phyloP scores from a whole-genome alignment of 2,113 vertebrate genomes.

The Sylvilagus bachmani region DNA sequence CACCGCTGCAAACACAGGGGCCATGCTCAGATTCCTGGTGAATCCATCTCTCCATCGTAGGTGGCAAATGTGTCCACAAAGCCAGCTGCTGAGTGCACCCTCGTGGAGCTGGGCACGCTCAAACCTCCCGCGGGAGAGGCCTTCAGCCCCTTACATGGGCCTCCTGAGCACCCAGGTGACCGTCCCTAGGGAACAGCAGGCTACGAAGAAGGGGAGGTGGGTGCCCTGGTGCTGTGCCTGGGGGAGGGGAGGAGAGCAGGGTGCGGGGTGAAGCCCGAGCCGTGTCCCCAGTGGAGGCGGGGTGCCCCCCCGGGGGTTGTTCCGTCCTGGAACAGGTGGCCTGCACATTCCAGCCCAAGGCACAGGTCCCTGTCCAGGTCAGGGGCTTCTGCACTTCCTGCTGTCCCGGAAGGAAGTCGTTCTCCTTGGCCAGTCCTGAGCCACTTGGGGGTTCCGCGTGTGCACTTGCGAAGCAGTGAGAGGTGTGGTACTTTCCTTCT shows the following conservation, averaged over 20 bases:
- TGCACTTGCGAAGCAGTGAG: background rate
- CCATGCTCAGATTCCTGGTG: background rate
- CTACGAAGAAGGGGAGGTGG: background rate
- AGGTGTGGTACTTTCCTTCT: background rate
- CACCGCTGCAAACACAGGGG: background rate
- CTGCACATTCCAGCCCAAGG: background rate
- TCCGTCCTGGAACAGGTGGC: background rate
- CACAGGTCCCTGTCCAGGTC: background rate
- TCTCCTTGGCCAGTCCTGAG: background rate
- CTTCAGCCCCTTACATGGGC: background rate
- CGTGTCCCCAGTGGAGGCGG: background rate
- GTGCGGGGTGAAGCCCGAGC: background rate
- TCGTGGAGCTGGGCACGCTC: background rate
- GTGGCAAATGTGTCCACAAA: background rate
- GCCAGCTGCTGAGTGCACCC: background rate
- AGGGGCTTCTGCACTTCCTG: background rate
- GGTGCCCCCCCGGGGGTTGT: background rate
- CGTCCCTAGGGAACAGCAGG: background rate
- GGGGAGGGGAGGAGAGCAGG: background rate
- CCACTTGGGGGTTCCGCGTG: background rate
- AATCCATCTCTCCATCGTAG: background rate
- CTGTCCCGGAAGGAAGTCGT: background rate
- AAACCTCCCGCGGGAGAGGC: background rate
- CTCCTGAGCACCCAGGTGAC: background rate
- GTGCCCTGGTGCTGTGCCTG: accelerated